phyloP scores from a whole-genome alignment of 2,113 vertebrate genomes.

The Macquaria australasica region DNA sequence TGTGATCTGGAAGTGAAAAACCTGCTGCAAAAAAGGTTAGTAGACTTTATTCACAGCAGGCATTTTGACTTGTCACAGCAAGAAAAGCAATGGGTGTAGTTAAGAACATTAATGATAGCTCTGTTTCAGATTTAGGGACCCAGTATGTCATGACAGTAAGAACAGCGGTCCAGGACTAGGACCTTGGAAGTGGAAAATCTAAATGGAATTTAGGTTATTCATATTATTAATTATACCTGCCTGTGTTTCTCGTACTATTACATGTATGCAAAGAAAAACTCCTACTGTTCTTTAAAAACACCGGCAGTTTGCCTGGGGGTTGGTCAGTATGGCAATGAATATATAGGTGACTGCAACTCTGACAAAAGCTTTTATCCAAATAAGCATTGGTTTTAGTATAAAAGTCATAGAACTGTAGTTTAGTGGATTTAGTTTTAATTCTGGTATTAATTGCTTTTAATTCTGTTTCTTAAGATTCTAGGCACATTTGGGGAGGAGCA shows the following conservation, averaged over 20 bases:
- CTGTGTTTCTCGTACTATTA: background rate
- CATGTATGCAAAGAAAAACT: background rate
- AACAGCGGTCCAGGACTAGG: background rate
- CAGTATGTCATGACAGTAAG: background rate
- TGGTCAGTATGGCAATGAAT: background rate
- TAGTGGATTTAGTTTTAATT: background rate
- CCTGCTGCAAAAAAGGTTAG: background rate
- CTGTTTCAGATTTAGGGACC: background rate
- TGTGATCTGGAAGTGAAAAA: no score
- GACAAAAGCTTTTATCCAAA: background rate
- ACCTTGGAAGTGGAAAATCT: background rate
- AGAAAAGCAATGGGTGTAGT: background rate
- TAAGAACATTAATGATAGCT: background rate
- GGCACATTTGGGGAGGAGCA: background rate
- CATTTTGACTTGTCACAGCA: background rate
- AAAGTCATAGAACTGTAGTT: background rate
- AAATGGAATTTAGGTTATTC: background rate
- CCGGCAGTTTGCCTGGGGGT: background rate
- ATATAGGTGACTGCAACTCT: background rate
- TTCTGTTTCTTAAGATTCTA: background rate
- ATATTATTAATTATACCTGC: background rate
- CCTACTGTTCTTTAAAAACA: background rate
- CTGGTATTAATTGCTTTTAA: background rate
- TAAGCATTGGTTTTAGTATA: background rate
- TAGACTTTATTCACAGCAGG: background rate